Evolutionary conservation across 1,140 invertebrate genomes (phyloP).

Genomic region (Dendrolimus kikuchii): DNA sequence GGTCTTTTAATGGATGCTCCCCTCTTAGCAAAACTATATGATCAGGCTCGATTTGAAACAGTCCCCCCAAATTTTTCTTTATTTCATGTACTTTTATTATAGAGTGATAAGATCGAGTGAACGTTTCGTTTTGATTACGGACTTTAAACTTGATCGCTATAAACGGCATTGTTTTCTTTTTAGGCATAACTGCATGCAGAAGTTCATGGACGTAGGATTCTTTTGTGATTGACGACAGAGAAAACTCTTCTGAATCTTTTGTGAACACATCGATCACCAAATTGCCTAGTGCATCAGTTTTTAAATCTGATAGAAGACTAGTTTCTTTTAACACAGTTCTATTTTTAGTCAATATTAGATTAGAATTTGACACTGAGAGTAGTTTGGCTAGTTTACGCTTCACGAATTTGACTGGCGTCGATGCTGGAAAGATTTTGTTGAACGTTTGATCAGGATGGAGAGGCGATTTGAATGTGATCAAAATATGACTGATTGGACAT

Average conservation of each 20-base stretch:
- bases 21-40: conserved; percentile 51
- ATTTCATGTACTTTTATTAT: conserved; percentile 59
- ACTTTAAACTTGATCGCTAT: conserved; percentile 65
- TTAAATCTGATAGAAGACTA: conserved; percentile 47
- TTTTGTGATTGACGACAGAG: conserved; percentile 49
- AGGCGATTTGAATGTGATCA: conserved; percentile 53
- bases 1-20: conserved; percentile 50
- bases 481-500: conserved; percentile 52
- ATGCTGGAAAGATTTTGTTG: conserved; percentile 59
- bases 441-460: conserved; percentile 48
- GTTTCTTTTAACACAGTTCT: conserved; percentile 57
- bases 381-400: conserved; percentile 61
- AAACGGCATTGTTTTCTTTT: conserved; percentile 52
- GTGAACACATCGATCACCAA: conserved; percentile 55
- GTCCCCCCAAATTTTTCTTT: conserved; percentile 59
- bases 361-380: conserved; percentile 47
- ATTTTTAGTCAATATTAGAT: conserved; percentile 53
- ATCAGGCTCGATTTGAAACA: conserved; percentile 48
- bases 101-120: conserved; percentile 63
- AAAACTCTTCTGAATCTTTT: conserved; percentile 47
- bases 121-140: conserved; percentile 51
- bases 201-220: conserved; percentile 55
- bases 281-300: conserved; percentile 44
- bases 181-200: conserved; percentile 46
- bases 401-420: conserved; percentile 54